Base-by-base conservation (phyloP, 2,888 invertebrate species). In the Drosophila formosana region DNA sequence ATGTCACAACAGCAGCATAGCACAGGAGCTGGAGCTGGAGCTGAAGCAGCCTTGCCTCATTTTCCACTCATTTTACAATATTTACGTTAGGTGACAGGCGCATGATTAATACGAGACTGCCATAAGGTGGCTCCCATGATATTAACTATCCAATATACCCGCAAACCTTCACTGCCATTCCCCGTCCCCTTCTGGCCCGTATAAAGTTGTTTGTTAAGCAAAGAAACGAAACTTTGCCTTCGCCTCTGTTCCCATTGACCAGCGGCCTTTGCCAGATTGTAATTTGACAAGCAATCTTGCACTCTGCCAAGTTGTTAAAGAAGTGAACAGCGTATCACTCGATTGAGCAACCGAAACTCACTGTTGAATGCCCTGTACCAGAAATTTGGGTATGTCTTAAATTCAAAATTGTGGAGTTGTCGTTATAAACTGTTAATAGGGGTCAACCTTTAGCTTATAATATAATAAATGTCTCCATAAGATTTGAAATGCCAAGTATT, bases 61-160 rank as follows among this genome's bases (percentile, higher is more conserved):
- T 80, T 84, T 75, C 73, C 72, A 78, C 80, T 81, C 73, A 68
- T 72, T 80, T 84, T 81, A 75, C 73, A 81, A 75, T 80, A 86
- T 88, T 88, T 84, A 81, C 75, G 72, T 60, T 81, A 84, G 84
- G 87, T 88, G 88, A 80, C 88, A 88, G 81, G 75, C 73, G 63
- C 75, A 78, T 88, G 88, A 87, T 87, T 87, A 88, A 88, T 88
- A 82, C 70, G 72, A 69, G 77, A 53, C 64, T 65, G 67, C 52
- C 55, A 69, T 65, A 64, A 73, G 70, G 66, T 64, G 55, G 49
- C 57, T 50, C 52, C 49, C 66, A 55, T 49, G 56, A 64, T 58
- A 79, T 79, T 79, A 84, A 71, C 70, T 60, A 68, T 55, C 57
- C 56, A 58, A 56, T 65, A 62, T 8, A 26, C 18, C 6, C 34